Conservation (phyloP, 2,797 vertebrate genomes). For the Vireo griseus region DNA sequence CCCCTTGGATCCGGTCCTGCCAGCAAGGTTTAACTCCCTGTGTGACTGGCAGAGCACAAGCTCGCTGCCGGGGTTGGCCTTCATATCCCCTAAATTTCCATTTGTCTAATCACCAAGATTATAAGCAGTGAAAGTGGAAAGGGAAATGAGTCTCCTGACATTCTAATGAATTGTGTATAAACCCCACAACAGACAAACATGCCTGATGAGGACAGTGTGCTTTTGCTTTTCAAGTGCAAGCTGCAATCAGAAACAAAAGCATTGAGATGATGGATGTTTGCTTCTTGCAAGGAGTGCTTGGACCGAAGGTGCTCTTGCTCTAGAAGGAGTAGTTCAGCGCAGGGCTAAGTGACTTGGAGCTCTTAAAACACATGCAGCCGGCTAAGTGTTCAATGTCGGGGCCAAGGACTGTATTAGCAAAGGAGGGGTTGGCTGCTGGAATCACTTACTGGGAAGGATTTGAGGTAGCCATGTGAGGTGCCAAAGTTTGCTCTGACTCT, state of each 20-base stretch:
- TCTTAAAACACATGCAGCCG: fast-evolving
- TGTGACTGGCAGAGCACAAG: fast-evolving
- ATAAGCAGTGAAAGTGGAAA: neutral
- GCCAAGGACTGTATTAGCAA: neutral
- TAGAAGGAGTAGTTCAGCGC: neutral
- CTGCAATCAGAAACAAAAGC: neutral
- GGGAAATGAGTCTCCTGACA: neutral
- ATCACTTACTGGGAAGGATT: fast-evolving
- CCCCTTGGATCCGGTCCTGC: fast-evolving
- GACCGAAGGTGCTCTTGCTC: neutral
- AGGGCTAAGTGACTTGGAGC: fast-evolving
- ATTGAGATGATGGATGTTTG: neutral
- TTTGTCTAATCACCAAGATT: neutral
- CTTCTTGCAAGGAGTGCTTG: neutral
- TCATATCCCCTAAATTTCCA: neutral
- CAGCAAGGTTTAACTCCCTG: neutral
- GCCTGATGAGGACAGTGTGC: fast-evolving
- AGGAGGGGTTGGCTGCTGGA: neutral
- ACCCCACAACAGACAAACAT: fast-evolving
- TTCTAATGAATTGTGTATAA: neutral
- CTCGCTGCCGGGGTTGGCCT: fast-evolving
- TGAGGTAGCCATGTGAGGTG: neutral
- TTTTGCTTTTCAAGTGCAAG: neutral
- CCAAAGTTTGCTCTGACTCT: neutral
- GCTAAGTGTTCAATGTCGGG: neutral